Conservation (phyloP, 2,888 invertebrate genomes). For the Laothoe populi region DNA sequence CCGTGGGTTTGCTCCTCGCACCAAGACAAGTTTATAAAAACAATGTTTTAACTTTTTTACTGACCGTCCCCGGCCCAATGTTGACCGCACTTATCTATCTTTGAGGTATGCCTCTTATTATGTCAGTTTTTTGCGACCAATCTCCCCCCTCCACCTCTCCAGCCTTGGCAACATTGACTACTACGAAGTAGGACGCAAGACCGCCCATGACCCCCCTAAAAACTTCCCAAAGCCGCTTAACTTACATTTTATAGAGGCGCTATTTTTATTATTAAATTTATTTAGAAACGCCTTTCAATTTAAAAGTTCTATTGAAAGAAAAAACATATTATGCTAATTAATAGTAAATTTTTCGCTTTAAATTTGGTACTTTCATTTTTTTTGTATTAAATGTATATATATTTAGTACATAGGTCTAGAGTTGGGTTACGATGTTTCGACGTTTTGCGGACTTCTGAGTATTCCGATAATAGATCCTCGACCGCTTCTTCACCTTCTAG, state of each 20-base stretch:
- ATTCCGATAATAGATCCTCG: too few species aligned
- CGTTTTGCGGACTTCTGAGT: too few species aligned
- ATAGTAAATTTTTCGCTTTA: too few species aligned
- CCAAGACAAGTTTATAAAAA: not conserved
- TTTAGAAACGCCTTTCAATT: not conserved
- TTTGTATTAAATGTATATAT: too few species aligned
- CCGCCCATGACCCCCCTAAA: not conserved
- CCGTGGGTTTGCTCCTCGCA: too few species aligned
- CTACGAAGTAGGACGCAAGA: constrained; percentile 17
- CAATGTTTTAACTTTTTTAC: constrained; percentile 44
- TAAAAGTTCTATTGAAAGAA: not conserved
- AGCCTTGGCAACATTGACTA: constrained; percentile 23
- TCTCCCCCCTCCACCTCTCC: not conserved
- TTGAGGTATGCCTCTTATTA: constrained; percentile 68
- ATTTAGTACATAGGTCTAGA: too few species aligned
- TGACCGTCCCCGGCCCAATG: constrained; percentile 51
- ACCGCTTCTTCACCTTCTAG: too few species aligned
- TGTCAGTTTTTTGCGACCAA: constrained; percentile 61
- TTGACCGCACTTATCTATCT: constrained; percentile 71
- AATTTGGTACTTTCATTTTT: too few species aligned
- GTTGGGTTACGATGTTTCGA: too few species aligned
- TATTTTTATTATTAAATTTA: too few species aligned
- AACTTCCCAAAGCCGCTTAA: constrained; percentile 9
- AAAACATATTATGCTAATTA: too few species aligned
- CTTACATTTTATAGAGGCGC: not conserved